Percentiles rank a stretch among this genome's conserved stretches.
Evolutionary conservation across 1,140 invertebrate genomes (phyloP).

Genomic region (Meloidogyne exigua): DNA sequence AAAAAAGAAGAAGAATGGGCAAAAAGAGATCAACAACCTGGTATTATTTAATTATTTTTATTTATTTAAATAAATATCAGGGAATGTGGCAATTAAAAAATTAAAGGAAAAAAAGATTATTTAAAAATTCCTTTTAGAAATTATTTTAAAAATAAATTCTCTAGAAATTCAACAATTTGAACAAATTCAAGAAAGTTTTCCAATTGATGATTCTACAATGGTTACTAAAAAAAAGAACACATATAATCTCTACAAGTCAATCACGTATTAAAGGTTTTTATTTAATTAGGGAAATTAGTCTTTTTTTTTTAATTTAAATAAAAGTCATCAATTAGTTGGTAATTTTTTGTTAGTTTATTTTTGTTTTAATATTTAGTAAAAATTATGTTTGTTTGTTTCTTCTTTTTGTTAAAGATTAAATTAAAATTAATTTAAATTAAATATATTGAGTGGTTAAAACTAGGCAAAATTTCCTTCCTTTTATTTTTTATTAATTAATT

Average conservation of each 20-base stretch:
- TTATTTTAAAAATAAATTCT: no score
- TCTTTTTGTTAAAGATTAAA: neutral
- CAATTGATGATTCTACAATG: conserved; percentile 13
- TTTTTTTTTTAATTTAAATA: neutral
- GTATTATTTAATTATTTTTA: conserved; percentile 21
- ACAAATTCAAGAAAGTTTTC: conserved; percentile 17
- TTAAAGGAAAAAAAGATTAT: neutral
- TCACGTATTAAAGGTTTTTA: conserved; percentile 23
- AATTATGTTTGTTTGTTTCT: neutral
- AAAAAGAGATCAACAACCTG: conserved; percentile 7
- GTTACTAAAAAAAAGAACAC: conserved; percentile 21
- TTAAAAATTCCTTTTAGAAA: neutral
- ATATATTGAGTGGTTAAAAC: no score
- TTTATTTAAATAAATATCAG: neutral
- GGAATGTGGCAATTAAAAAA: conserved; percentile 7
- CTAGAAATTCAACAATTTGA: conserved; percentile 21
- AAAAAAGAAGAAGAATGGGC: conserved; percentile 24
- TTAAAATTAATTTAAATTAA: no score
- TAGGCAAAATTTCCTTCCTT: no score
- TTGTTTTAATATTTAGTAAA: no score
- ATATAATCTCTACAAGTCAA: conserved; percentile 17
- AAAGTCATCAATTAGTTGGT: neutral
- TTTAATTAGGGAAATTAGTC: neutral
- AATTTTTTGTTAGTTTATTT: no score
- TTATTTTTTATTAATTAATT: no score